Conservation (phyloP, 2,113 vertebrate genomes). For the Perca flavescens region DNA sequence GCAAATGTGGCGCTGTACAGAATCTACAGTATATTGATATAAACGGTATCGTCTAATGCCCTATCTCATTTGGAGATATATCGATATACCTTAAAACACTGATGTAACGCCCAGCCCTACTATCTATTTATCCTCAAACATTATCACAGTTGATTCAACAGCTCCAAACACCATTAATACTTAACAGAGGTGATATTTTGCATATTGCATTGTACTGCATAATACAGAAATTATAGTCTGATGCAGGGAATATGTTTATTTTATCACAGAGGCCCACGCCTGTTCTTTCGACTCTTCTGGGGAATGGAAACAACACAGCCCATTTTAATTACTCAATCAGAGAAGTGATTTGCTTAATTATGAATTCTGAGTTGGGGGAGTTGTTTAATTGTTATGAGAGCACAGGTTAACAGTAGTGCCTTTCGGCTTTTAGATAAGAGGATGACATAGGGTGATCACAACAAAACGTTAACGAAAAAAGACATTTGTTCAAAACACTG, state of each 20-base stretch:
- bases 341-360: constrained; percentile 66
- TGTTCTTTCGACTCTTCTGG: constrained; percentile 56
- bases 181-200: constrained; percentile 5
- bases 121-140: not conserved
- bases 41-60: no score
- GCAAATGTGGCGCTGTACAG: no score
- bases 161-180: constrained; percentile 29
- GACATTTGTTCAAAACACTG: constrained; percentile 3
- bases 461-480: constrained; percentile 25
- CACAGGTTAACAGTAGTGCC: constrained; percentile 40
- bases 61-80: no score
- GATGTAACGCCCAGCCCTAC: no score
- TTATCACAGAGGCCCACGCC: constrained; percentile 36
- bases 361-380: constrained; percentile 56
- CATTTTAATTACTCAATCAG: constrained; percentile 69
- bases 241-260: constrained; percentile 49
- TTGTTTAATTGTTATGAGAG: constrained; percentile 61
- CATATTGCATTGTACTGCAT: not conserved
- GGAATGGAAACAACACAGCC: constrained; percentile 46
- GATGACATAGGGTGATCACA: constrained; percentile 25
- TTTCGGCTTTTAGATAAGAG: constrained; percentile 45
- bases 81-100: no score
- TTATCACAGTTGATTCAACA: constrained; percentile 5
- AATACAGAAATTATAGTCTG: constrained; percentile 16
- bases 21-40: no score